phyloP scores from a whole-genome alignment of 2,113 vertebrate species.

The Lonchura striata region DNA sequence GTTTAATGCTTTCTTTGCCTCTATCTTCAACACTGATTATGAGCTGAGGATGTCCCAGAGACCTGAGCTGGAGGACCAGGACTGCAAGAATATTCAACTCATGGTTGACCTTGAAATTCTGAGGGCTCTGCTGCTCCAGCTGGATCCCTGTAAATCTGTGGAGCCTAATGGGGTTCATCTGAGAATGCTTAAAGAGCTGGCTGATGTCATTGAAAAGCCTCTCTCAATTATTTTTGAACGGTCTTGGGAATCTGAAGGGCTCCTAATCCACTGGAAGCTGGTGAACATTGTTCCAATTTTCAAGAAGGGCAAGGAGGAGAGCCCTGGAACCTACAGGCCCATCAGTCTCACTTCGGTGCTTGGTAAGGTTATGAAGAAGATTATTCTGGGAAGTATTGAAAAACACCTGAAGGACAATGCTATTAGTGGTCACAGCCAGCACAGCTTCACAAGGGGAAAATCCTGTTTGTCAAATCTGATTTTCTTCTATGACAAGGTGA shows the following conservation, averaged over 20 bases:
- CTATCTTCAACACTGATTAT: neutral
- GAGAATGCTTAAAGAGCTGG: neutral
- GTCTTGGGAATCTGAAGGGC: neutral
- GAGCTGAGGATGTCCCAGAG: neutral
- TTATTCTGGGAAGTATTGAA: neutral
- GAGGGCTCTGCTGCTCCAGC: neutral
- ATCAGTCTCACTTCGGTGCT: neutral
- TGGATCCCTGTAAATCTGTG: neutral
- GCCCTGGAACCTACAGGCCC: neutral
- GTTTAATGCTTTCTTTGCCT: neutral
- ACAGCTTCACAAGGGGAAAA: fast-evolving
- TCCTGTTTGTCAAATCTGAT: neutral
- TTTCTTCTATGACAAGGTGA: neutral
- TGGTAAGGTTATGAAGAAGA: neutral
- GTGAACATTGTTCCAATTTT: fast-evolving
- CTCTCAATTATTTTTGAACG: neutral
- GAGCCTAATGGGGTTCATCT: neutral
- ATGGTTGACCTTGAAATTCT: neutral
- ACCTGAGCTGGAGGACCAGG: neutral
- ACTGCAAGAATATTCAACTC: neutral
- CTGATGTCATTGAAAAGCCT: neutral
- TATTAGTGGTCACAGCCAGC: neutral
- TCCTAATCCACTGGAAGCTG: neutral
- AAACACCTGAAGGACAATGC: neutral
- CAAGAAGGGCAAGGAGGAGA: neutral